Percentiles rank a stretch among this genome's conserved stretches.
These are phyloP conservation scores for Athalia rosae DNA, from an alignment of 2,888 invertebrate species.

Conservation along the genomic window DNA sequence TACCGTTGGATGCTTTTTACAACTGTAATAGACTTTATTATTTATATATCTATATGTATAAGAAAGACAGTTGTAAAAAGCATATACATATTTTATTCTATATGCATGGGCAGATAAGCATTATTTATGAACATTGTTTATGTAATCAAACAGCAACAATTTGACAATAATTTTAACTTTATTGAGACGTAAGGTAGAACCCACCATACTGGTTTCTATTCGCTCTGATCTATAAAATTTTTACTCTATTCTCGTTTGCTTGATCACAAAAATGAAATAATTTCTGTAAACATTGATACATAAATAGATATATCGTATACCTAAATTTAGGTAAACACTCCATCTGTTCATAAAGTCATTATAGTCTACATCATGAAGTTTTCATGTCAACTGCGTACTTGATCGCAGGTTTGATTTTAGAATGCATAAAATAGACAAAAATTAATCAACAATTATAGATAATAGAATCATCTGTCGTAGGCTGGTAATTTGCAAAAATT, in stretches of 20 bases:
- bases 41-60: background rate
- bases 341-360: background rate
- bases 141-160: background rate
- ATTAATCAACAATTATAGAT: background rate
- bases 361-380: background rate
- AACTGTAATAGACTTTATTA: background rate
- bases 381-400: background rate
- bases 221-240: background rate
- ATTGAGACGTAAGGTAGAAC: slow-evolving; percentile 18
- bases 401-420: too few species aligned
- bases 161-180: slow-evolving; percentile 34
- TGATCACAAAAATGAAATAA: slow-evolving; percentile 11
- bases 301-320: slow-evolving; percentile 12
- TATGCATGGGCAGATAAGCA: background rate
- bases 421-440: background rate
- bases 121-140: background rate
- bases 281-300: slow-evolving; percentile 14
- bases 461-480: background rate
- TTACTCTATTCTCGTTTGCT: background rate
- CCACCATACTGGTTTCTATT: background rate
- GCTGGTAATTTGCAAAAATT: slow-evolving; percentile 1
- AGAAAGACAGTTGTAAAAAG: background rate
- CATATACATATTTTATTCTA: background rate
- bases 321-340: slow-evolving; percentile 5
- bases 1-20: background rate